Percentiles rank a stretch among this genome's conserved stretches.
Conservation (phyloP, 2,797 vertebrate species). For the Scolopax bukidnonensis region DNA sequence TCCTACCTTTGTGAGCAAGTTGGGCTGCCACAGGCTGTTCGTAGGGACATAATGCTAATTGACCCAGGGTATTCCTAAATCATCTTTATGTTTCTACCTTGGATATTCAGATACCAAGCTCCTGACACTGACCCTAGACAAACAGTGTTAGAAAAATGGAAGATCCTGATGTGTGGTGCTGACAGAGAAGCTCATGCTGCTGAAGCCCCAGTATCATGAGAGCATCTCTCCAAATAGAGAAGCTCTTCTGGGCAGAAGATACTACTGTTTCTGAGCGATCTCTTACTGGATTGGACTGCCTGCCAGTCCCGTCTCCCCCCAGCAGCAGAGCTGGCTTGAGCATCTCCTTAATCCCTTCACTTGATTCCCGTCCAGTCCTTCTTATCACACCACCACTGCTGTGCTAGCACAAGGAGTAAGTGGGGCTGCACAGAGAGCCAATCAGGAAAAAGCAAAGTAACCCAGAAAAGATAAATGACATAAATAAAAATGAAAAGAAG, state of each 20-base stretch:
- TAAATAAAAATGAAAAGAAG: background rate
- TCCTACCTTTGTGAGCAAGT: background rate
- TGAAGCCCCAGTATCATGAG: background rate
- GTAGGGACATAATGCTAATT: background rate
- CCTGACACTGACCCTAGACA: background rate
- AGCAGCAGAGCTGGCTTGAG: background rate
- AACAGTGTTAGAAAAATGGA: rapidly evolving
- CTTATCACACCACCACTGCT: background rate
- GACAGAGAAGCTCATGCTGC: background rate
- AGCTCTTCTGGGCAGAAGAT: background rate
- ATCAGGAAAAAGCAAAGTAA: background rate
- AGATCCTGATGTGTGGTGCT: rapidly evolving
- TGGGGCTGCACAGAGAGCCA: background rate
- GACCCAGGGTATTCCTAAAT: background rate
- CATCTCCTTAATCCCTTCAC: background rate
- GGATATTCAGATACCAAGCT: background rate
- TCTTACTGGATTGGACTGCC: background rate
- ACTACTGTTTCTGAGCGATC: background rate
- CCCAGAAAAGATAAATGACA: background rate
- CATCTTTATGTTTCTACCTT: background rate
- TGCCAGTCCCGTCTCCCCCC: background rate
- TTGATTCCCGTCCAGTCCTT: background rate
- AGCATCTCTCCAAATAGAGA: background rate
- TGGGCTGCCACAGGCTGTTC: background rate
- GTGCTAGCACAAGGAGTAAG: background rate